These are phyloP conservation scores for Erythrolamprus reginae DNA, from an alignment of 2,113 vertebrate species.

Conservation along the genomic window DNA sequence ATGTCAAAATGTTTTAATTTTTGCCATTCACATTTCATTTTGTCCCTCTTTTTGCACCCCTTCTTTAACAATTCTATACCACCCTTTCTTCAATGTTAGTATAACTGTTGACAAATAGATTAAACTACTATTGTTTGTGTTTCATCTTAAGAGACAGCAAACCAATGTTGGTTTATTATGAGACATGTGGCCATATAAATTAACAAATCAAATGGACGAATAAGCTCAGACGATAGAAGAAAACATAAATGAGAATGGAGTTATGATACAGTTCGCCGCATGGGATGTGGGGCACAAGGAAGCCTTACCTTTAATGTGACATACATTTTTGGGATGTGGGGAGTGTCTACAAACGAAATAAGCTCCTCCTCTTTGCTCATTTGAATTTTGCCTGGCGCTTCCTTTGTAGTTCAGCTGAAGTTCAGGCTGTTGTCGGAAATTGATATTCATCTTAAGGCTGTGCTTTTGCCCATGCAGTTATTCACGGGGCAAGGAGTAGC, in stretches of 20 bases:
- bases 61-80: not conserved
- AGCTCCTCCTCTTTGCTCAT: not conserved
- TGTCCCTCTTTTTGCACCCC: not conserved
- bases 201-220: not conserved
- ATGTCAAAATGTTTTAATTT: not conserved
- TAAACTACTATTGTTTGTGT: too few relatives aligned
- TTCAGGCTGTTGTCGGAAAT: not conserved
- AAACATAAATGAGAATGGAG: not conserved
- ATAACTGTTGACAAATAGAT: too few relatives aligned
- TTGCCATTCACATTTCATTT: not conserved
- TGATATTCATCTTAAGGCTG: not conserved
- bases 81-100: not conserved
- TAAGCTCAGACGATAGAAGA: not conserved
- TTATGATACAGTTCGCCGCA: not conserved
- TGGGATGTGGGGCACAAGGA: not conserved
- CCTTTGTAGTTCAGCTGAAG: not conserved
- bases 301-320: slow-evolving; percentile 65
- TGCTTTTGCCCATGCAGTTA: not conserved
- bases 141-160: too few relatives aligned
- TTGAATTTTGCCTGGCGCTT: not conserved
- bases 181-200: not conserved
- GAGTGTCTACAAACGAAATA: slow-evolving; percentile 51
- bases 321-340: slow-evolving; percentile 59
- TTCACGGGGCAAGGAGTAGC: not conserved
- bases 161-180: too few relatives aligned